Evolutionary conservation across 1,140 invertebrate species (phyloP).

Genomic region (Drosophila kurseongensis): DNA sequence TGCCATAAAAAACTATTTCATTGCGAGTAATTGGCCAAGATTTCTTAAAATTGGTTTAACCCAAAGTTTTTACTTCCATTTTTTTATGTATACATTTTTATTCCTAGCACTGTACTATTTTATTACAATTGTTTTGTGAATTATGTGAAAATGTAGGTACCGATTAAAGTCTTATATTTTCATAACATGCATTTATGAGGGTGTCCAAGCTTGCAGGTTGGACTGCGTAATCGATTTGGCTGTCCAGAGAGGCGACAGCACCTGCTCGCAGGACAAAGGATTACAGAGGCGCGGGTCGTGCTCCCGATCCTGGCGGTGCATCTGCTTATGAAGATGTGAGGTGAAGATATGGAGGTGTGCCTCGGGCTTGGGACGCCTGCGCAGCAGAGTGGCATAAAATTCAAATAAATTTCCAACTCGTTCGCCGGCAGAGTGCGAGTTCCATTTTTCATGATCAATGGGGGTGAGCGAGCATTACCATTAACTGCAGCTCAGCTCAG

Average conservation of each 20-base stretch:
- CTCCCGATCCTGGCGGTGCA: constrained; percentile 22
- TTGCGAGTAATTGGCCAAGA: too few species aligned
- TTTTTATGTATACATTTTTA: not conserved
- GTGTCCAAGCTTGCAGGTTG: constrained; percentile 5
- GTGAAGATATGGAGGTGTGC: not conserved
- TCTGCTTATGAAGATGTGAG: constrained; percentile 31
- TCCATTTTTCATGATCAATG: constrained; percentile 73
- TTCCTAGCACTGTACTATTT: not conserved
- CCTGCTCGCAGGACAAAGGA: constrained; percentile 47
- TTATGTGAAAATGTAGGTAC: not conserved
- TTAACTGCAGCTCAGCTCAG: constrained; percentile 21
- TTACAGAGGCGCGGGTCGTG: constrained; percentile 21
- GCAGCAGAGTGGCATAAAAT: constrained; percentile 72
- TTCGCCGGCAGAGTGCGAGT: constrained; percentile 60
- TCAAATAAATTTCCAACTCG: constrained; percentile 82
- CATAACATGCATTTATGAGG: constrained; percentile 19
- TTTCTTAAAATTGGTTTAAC: too few species aligned
- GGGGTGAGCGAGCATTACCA: constrained; percentile 60
- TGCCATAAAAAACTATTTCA: too few species aligned
- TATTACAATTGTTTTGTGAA: not conserved
- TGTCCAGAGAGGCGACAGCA: constrained; percentile 13
- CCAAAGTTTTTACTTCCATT: too few species aligned
- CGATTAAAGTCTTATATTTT: constrained; percentile 9
- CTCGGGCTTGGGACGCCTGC: constrained; percentile 42
- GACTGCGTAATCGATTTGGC: constrained; percentile 32